These are phyloP conservation scores for Amblyteles armatorius DNA, from an alignment of 2,888 invertebrate genomes.

Conservation along the genomic window DNA sequence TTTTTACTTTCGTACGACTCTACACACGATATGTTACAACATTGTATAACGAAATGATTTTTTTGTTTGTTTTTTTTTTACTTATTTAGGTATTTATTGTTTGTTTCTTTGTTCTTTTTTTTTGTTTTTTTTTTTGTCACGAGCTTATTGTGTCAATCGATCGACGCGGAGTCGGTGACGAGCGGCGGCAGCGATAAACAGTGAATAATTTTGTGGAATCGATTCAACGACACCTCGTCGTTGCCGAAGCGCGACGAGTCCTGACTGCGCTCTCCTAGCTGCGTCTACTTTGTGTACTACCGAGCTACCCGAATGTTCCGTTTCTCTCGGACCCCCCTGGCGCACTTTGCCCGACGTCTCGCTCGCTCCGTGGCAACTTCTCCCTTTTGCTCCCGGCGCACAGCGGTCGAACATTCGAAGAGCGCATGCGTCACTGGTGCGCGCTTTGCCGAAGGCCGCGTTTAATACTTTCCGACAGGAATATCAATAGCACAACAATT, in stretches of 20 bases:
- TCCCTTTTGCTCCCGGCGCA: neutral
- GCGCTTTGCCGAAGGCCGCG: constrained; percentile 14
- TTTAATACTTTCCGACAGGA: neutral
- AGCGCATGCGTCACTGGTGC: constrained; percentile 23
- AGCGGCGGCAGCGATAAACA: neutral
- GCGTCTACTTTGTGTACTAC: neutral
- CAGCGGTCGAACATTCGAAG: constrained; percentile 9
- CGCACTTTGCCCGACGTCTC: neutral
- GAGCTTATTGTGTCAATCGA: neutral
- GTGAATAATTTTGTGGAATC: neutral
- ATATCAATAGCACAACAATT: constrained; percentile 6
- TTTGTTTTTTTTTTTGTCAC: neutral
- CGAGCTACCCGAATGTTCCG: neutral
- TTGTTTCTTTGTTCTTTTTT: neutral
- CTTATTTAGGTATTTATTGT: neutral
- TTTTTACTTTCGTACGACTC: neutral
- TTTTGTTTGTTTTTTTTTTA: too few species aligned
- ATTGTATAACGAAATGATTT: neutral
- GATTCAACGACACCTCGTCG: constrained; percentile 1
- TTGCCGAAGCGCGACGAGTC: constrained; percentile 15
- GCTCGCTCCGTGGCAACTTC: neutral
- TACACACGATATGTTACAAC: neutral
- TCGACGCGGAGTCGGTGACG: neutral
- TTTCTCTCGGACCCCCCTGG: neutral
- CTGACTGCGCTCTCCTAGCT: neutral